Percentiles rank a stretch among this genome's conserved stretches.
Conservation (phyloP, 2,113 vertebrate species). For the Pleuronectes platessa region DNA sequence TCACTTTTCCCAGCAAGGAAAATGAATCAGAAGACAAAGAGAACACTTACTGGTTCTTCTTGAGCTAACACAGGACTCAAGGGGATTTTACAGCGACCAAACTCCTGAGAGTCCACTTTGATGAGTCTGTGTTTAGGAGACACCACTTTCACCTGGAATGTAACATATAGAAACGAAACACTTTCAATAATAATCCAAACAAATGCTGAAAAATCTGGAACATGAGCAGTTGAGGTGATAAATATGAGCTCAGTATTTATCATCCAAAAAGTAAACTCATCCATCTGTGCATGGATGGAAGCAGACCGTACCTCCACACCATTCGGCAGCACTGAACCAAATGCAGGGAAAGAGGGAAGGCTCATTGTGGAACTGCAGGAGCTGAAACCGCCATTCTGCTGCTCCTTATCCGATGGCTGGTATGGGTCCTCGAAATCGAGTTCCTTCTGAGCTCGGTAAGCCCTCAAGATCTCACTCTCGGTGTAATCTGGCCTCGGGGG, state of each 20-base stretch:
- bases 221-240: not conserved
- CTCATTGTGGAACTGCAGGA: constrained; percentile 70
- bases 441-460: constrained; percentile 89
- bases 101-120: constrained; percentile 89
- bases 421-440: constrained; percentile 93
- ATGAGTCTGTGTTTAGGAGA: constrained; percentile 92
- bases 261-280: not conserved
- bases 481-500: constrained; percentile 91
- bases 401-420: constrained; percentile 79
- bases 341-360: constrained; percentile 73
- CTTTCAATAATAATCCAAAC: not conserved
- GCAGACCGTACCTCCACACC: constrained; percentile 71
- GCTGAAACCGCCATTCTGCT: constrained; percentile 65
- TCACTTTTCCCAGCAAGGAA: not conserved
- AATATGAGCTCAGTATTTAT: not conserved
- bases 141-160: constrained; percentile 79
- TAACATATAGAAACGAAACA: not conserved
- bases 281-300: not conserved
- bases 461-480: constrained; percentile 90
- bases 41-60: constrained; percentile 78
- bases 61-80: constrained; percentile 75
- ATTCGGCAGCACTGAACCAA: constrained; percentile 74
- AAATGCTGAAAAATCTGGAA: not conserved
- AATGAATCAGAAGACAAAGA: not conserved
- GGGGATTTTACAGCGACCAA: constrained; percentile 82